These are phyloP conservation scores for Tachina grossa DNA, from an alignment of 2,888 invertebrate species.

Conservation along the genomic window DNA sequence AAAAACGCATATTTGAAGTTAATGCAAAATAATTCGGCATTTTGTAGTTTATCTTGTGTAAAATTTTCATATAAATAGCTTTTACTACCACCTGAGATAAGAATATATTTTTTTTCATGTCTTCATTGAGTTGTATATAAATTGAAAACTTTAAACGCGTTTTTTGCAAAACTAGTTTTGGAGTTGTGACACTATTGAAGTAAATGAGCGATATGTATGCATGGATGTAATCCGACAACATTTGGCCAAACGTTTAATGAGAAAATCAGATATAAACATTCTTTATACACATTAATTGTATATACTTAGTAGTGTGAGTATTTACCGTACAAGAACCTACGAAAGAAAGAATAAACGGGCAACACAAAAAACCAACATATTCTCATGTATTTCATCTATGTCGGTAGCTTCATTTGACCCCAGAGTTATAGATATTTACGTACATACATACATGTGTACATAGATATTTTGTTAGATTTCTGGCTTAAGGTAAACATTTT, in stretches of 20 bases:
- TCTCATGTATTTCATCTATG: constrained; percentile 48
- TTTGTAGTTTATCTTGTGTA: no score
- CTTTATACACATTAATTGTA: constrained; percentile 51
- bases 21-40: no score
- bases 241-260: constrained; percentile 64
- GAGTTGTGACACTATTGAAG: no score
- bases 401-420: constrained; percentile 57
- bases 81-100: no score
- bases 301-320: neutral
- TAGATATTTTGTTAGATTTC: neutral
- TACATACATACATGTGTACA: neutral
- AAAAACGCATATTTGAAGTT: no score
- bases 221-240: constrained; percentile 20
- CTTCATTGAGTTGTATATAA: no score
- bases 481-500: neutral
- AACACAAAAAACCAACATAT: constrained; percentile 32
- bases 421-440: constrained; percentile 19
- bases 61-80: no score
- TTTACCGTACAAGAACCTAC: constrained; percentile 7
- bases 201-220: no score
- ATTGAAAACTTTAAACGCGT: no score
- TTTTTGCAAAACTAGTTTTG: no score
- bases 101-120: no score
- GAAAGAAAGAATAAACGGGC: constrained; percentile 21
- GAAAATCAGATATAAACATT: constrained; percentile 55